phyloP scores from a whole-genome alignment of 1,140 invertebrate species.

The Pinna nobilis region DNA sequence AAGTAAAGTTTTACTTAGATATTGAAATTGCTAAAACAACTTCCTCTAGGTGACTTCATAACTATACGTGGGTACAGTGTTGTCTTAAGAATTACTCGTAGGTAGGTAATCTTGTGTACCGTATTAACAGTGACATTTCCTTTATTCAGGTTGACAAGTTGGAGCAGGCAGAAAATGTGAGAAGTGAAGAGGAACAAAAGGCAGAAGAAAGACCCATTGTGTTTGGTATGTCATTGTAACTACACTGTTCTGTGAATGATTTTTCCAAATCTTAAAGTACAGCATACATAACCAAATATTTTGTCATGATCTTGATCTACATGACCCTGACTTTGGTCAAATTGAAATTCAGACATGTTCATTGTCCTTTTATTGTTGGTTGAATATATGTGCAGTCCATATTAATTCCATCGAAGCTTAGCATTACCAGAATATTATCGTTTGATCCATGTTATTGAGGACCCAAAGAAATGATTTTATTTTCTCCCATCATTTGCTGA shows the following conservation, averaged over 20 bases:
- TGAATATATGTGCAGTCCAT: too few relatives aligned
- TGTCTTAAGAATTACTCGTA: neutral
- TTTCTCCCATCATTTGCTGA: too few relatives aligned
- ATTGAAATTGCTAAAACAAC: too few relatives aligned
- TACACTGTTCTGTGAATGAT: neutral
- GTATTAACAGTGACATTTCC: neutral
- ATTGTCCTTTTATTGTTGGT: neutral
- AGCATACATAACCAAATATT: neutral
- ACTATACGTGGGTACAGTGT: neutral
- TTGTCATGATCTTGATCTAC: neutral
- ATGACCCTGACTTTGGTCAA: too few relatives aligned
- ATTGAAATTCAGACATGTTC: neutral
- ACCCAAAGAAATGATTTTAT: too few relatives aligned
- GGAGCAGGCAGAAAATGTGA: slow-evolving; percentile 73
- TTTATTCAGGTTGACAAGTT: slow-evolving; percentile 71
- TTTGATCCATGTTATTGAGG: too few relatives aligned
- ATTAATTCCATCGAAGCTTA: too few relatives aligned
- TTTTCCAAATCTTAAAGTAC: neutral
- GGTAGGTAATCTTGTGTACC: neutral
- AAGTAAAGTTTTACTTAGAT: too few relatives aligned
- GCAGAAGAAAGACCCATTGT: slow-evolving; percentile 72
- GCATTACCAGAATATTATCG: too few relatives aligned
- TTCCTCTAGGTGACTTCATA: too few relatives aligned
- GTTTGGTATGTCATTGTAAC: slow-evolving; percentile 66
- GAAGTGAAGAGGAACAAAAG: slow-evolving; percentile 74